Base-by-base conservation (phyloP, 2,113 vertebrate species). In the Phylloscopus trochilus region DNA sequence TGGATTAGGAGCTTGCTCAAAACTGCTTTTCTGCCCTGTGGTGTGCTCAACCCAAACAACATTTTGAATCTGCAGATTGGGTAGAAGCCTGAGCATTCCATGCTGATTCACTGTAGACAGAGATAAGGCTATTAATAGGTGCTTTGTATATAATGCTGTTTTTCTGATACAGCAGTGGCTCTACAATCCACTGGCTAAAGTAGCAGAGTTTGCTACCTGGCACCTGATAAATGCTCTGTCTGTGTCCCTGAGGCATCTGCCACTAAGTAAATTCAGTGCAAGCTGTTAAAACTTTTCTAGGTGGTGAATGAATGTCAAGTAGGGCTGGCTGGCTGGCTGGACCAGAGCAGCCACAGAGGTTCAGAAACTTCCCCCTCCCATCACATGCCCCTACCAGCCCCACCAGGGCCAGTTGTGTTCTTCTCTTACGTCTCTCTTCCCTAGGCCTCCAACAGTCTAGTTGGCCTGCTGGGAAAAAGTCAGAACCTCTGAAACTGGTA, bases 41-140 rank as follows among this genome's bases (percentile, higher is more conserved):
- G 17, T 67, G 72, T 74, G 72, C 78, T 86, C 68, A 84, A 72
- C 47, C 41, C 3, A 2, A 81, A 79, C 20, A 77, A 31, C 39
- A 63, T 33, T 86, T 72, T 59, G 41, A 83, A 86, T 74, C 64
- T 85, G 37, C n/a, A 68, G 35, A 78, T 96, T 63, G 41, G 27
- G 59, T 63, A 60, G 90, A 68, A 88, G 60, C 41, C 49, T 68
- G 58, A 90, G 52, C 30, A 83, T 74, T 90, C 87, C 15, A 23
- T 1, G 2, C 19, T 2, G 0, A 64, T 89, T 92, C 53, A 78
- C 55, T 55, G n/a, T 37, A 74, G 64, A 64, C 52, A 78, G 66
- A 87, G 55, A 80, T 77, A 92, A 90, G 68, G 39, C 76, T 92
- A 68, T 81, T 74, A 89, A 83, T 83, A 94, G 52, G 35, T 81